Conservation (phyloP, 2,888 invertebrate species). For the Cephus sareptanus region DNA sequence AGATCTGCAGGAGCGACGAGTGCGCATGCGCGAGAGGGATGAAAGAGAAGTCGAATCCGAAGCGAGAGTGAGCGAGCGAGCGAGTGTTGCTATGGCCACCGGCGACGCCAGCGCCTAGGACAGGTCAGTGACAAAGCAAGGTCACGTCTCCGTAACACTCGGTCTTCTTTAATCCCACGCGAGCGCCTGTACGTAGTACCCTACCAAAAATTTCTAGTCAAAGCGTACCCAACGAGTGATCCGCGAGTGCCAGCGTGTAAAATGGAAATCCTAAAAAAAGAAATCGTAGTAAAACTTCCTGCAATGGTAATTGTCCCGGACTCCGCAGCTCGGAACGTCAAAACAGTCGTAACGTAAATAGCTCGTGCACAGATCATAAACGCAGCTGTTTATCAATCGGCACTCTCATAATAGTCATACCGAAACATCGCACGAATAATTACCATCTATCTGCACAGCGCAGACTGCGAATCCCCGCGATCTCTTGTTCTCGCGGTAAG, state of each 20-base stretch:
- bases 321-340: slow-evolving; percentile 47
- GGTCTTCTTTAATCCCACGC: background rate
- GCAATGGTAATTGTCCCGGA: background rate
- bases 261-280: too few species aligned
- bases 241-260: background rate
- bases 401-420: background rate
- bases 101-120: slow-evolving; percentile 53
- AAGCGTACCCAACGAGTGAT: background rate
- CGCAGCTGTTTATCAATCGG: slow-evolving; percentile 24
- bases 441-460: background rate
- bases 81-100: slow-evolving; percentile 24
- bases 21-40: background rate
- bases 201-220: background rate
- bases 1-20: background rate
- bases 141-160: slow-evolving; percentile 43
- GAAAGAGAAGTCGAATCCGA: background rate
- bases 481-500: background rate
- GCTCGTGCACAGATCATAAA: slow-evolving; percentile 52
- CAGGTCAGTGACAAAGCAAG: slow-evolving; percentile 66
- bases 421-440: background rate
- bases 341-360: slow-evolving; percentile 53
- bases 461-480: background rate
- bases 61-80: background rate
- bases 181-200: background rate
- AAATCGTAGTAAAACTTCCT: too few species aligned